phyloP scores from a whole-genome alignment of 2,888 invertebrate species.

The Yponomeuta malinellus region DNA sequence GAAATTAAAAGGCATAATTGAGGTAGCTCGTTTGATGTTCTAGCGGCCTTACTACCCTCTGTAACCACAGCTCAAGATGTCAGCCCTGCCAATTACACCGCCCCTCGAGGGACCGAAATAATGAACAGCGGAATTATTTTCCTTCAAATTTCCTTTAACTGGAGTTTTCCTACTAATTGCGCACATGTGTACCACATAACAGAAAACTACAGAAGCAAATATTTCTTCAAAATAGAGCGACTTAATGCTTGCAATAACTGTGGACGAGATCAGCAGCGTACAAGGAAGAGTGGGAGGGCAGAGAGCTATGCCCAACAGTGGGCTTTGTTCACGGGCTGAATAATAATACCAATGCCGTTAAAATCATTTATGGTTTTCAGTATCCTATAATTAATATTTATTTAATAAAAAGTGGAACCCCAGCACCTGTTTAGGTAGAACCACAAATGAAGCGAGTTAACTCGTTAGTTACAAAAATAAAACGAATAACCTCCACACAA shows the following conservation, averaged over 20 bases:
- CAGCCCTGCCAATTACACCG: conserved; percentile 40
- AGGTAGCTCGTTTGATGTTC: conserved; percentile 43
- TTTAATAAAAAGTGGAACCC: too few relatives aligned
- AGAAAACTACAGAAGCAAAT: not conserved
- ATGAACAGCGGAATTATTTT: conserved; percentile 48
- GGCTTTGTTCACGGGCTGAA: too few relatives aligned
- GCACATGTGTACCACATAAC: not conserved
- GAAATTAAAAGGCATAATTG: conserved; percentile 49
- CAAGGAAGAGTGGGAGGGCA: too few relatives aligned
- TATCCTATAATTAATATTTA: too few relatives aligned
- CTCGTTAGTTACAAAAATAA: too few relatives aligned
- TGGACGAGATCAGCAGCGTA: too few relatives aligned
- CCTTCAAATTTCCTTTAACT: conserved; percentile 42
- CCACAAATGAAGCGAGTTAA: too few relatives aligned
- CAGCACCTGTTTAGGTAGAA: too few relatives aligned
- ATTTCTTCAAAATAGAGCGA: not conserved
- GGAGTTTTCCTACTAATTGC: conserved; percentile 45
- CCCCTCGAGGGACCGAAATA: conserved; percentile 36
- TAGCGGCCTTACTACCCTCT: not conserved
- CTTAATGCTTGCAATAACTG: not conserved
- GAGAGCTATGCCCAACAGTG: too few relatives aligned
- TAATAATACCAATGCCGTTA: too few relatives aligned
- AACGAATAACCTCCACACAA: too few relatives aligned
- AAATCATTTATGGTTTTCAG: too few relatives aligned
- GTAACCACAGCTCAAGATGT: conserved; percentile 10